Percentiles rank a stretch among this genome's conserved stretches.
phyloP scores from a whole-genome alignment of 2,888 invertebrate genomes.

The Mimumesa dahlbomi region DNA sequence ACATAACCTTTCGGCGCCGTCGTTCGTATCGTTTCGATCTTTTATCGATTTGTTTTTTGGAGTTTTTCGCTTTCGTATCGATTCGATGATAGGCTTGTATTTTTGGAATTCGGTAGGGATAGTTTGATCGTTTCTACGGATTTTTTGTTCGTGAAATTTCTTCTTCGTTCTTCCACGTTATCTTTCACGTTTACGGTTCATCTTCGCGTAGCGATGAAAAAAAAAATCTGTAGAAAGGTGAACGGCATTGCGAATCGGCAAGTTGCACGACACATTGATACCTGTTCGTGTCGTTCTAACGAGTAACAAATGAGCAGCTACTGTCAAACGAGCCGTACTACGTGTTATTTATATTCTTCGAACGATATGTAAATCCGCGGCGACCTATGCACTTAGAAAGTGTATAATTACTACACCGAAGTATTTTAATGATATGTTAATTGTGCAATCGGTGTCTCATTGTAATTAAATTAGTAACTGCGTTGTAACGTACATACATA shows the following conservation, averaged over 20 bases:
- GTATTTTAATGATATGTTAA: slow-evolving; percentile 57
- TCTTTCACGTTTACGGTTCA: no score
- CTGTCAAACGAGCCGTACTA: slow-evolving; percentile 35
- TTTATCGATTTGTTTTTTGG: no score
- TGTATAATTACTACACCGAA: slow-evolving; percentile 50
- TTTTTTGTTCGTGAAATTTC: no score
- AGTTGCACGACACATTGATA: background rate
- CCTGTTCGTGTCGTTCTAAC: background rate
- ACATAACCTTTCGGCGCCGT: slow-evolving; percentile 39
- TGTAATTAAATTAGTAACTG: slow-evolving; percentile 57
- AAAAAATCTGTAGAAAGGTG: no score
- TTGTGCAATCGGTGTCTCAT: slow-evolving; percentile 53
- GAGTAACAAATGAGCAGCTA: background rate
- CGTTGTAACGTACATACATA: slow-evolving; percentile 29
- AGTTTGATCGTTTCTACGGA: no score
- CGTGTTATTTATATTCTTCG: slow-evolving; percentile 37
- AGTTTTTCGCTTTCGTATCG: no score
- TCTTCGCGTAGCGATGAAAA: no score
- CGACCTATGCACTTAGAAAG: slow-evolving; percentile 55
- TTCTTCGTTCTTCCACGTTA: no score
- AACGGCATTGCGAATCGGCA: no score
- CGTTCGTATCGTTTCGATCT: no score
- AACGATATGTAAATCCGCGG: slow-evolving; percentile 48
- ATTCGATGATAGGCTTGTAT: no score
- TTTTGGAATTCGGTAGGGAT: no score